phyloP scores from a whole-genome alignment of 1,140 invertebrate genomes.

The Riptortus pedestris region DNA sequence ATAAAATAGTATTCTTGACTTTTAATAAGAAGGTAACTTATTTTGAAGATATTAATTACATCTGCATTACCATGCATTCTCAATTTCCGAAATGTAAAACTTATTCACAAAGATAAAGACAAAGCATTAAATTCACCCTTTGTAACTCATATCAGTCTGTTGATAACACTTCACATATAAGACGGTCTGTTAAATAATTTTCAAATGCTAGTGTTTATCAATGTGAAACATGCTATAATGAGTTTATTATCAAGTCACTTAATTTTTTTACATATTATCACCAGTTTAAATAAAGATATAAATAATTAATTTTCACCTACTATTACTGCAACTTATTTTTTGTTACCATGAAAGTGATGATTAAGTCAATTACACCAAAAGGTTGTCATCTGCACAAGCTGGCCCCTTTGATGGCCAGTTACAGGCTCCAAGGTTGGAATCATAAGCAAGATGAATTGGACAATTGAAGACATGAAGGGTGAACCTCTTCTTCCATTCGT shows the following conservation, averaged over 20 bases:
- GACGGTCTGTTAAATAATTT: not conserved
- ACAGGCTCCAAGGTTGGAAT: conserved; percentile 60
- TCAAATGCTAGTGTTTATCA: conserved; percentile 4
- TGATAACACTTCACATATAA: not conserved
- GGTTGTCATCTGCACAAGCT: conserved; percentile 58
- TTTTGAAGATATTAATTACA: too few species aligned
- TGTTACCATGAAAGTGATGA: too few species aligned
- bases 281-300: not conserved
- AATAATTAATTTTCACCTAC: too few species aligned
- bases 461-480: conserved; percentile 71
- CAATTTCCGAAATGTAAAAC: too few species aligned
- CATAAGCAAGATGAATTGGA: conserved; percentile 68
- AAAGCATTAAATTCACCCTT: not conserved
- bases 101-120: conserved; percentile 8
- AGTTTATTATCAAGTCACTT: not conserved
- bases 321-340: too few species aligned
- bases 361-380: conserved; percentile 42
- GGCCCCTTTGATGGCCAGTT: conserved; percentile 75
- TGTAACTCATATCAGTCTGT: too few species aligned
- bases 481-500: conserved; percentile 64
- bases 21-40: conserved; percentile 5
- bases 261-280: not conserved
- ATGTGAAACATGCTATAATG: not conserved
- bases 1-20: not conserved
- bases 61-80: too few species aligned